phyloP scores from a whole-genome alignment of 2,797 vertebrate species.

The Euphonia xanthogaster region DNA sequence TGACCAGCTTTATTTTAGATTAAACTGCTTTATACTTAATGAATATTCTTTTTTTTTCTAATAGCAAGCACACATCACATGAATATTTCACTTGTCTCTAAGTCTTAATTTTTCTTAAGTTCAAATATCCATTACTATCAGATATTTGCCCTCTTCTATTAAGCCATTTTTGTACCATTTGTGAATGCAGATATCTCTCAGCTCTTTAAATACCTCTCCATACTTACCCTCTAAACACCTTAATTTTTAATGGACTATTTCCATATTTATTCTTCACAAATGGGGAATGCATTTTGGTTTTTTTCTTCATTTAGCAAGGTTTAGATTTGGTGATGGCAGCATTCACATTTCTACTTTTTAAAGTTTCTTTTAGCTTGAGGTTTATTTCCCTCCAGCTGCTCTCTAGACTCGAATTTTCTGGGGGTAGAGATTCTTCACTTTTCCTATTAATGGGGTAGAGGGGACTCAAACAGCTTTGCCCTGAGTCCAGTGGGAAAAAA shows the following conservation, averaged over 20 bases:
- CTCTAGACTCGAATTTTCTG: not conserved
- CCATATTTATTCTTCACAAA: not conserved
- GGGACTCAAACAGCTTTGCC: not conserved
- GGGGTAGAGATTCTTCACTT: not conserved
- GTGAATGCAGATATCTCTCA: not conserved
- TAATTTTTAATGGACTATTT: not conserved
- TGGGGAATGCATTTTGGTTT: not conserved
- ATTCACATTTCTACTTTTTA: not conserved
- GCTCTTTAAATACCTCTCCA: not conserved
- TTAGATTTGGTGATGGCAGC: not conserved
- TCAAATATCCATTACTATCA: constrained; percentile 61
- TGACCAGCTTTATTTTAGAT: not conserved
- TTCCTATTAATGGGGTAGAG: not conserved
- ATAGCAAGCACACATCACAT: constrained; percentile 49
- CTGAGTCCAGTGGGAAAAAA: not conserved
- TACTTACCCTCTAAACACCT: not conserved
- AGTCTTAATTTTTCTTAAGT: constrained; percentile 48
- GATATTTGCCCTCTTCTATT: constrained; percentile 58
- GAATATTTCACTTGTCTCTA: constrained; percentile 41
- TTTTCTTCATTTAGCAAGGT: not conserved
- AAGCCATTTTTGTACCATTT: constrained; percentile 4
- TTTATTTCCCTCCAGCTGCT: not conserved
- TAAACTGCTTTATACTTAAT: constrained; percentile 24
- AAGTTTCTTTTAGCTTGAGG: not conserved
- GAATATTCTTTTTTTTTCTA: constrained; percentile 34